Conservation (phyloP, 2,113 vertebrate species). For the Zootoca vivipara region DNA sequence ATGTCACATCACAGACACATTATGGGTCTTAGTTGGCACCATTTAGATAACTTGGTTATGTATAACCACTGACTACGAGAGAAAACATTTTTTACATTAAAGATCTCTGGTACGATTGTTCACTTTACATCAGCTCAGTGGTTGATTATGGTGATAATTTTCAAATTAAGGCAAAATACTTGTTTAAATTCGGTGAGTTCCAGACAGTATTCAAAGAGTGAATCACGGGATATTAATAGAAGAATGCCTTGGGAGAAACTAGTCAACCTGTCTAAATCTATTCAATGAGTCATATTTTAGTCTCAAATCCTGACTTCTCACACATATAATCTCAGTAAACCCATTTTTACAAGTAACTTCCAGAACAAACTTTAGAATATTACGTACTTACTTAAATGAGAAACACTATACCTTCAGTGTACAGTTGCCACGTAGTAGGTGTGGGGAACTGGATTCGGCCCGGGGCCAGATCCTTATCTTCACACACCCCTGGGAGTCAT, state of each 20-base stretch:
- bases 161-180: slow-evolving; percentile 58
- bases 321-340: slow-evolving; percentile 9
- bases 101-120: slow-evolving; percentile 7
- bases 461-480: no score
- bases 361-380: background rate
- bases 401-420: background rate
- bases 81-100: slow-evolving; percentile 33
- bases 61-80: slow-evolving; percentile 38
- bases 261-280: slow-evolving; percentile 34
- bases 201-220: slow-evolving; percentile 39
- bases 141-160: slow-evolving; percentile 49
- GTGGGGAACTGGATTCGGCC: no score
- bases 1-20: slow-evolving; percentile 12
- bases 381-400: background rate
- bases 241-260: slow-evolving; percentile 51
- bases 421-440: background rate
- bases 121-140: slow-evolving; percentile 42
- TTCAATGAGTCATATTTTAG: slow-evolving; percentile 30
- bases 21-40: slow-evolving; percentile 28
- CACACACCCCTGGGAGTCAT: no score
- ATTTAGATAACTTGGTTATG: slow-evolving; percentile 32
- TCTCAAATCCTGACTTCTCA: slow-evolving; percentile 23
- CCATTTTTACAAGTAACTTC: slow-evolving; percentile 34
- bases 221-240: slow-evolving; percentile 56
- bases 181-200: slow-evolving; percentile 58